Evolutionary conservation across 1,140 invertebrate species (phyloP), one percentile per base, ranked within the genome.

Genomic region (Oryzaephilus surinamensis): DNA sequence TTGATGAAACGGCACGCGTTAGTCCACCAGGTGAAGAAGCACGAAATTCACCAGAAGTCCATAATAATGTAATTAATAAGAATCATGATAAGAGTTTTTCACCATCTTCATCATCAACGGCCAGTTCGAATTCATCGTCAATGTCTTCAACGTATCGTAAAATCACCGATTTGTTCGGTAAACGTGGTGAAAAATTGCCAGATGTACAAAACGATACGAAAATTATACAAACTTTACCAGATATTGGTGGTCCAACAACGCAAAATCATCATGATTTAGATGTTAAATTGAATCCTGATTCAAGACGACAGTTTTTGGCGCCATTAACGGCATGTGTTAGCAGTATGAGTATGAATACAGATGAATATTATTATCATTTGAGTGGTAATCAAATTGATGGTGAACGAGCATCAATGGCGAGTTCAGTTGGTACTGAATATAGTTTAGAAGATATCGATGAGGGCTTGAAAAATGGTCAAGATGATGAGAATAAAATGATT

Each of bases 251-350:
- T 41, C 31, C 39, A 29, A 39, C 31, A 20, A 31, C 30, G 13
- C 43, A 46, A 19, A 23, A 39, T 17, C 43, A 43, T 14, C 44
- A 50, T 31, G 23, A 19, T 20, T 26, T 24, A 8, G 40, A 35
- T 12, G 19, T 27, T 18, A 45, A 34, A 54, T 48, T 61, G 38
- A 55, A 65, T 54, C 23, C 64, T 49, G 50, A 75, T 38, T 69
- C 72, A 3, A 69, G 80, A 30, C 73, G 78, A 34, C 83, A 84
- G 52, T 84, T 86, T 49, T 51, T 85, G 15, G 81, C 80, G 0
- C 81, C 82, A 2, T 57, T 84, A 16, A 77, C 77, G 1, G 78
- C 81, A 0, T 85, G 81, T 45, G 81, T 85, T 15, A 72, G 76
- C 2, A 33, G 48, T n/a, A 56, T 58, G 6, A n/a, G n/a, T n/a